phyloP scores from a whole-genome alignment of 2,888 invertebrate genomes.

The Cynaeus angustus region DNA sequence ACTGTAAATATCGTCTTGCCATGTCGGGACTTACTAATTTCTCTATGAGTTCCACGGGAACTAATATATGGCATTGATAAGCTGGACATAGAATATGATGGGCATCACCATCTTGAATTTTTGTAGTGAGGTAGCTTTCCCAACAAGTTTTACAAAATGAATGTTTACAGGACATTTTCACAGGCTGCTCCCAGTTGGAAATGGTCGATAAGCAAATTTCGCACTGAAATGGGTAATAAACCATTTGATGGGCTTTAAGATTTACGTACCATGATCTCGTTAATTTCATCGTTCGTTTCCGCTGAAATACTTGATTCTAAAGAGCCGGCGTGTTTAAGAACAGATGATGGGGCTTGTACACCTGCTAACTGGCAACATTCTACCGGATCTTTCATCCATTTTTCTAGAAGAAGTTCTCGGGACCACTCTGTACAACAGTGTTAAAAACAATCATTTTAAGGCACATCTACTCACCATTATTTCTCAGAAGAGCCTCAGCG shows the following conservation, averaged over 20 bases:
- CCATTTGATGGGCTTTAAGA: neutral
- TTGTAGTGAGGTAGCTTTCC: slow-evolving; percentile 78
- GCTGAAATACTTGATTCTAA: slow-evolving; percentile 68
- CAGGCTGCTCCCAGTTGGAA: slow-evolving; percentile 72
- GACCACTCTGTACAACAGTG: slow-evolving; percentile 76
- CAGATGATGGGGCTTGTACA: slow-evolving; percentile 77
- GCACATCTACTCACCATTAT: slow-evolving; percentile 74
- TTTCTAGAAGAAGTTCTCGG: slow-evolving; percentile 77
- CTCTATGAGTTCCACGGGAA: slow-evolving; percentile 80
- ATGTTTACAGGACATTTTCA: slow-evolving; percentile 77
- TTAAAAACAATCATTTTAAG: too few species aligned
- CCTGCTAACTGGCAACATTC: slow-evolving; percentile 80
- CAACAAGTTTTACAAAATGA: slow-evolving; percentile 79
- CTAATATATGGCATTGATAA: slow-evolving; percentile 77
- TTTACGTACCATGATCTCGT: slow-evolving; percentile 65
- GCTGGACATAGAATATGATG: slow-evolving; percentile 81
- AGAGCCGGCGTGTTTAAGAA: slow-evolving; percentile 68
- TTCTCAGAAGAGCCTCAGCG: slow-evolving; percentile 79
- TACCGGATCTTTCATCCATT: slow-evolving; percentile 80
- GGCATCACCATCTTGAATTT: slow-evolving; percentile 79
- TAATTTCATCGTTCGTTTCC: slow-evolving; percentile 61
- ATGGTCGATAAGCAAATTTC: slow-evolving; percentile 76
- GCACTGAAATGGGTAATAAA: slow-evolving; percentile 71
- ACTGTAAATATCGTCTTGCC: slow-evolving; percentile 79
- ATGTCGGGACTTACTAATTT: slow-evolving; percentile 79